Evolutionary conservation across 2,113 vertebrate species (phyloP).

Genomic region (Daubentonia madagascariensis): DNA sequence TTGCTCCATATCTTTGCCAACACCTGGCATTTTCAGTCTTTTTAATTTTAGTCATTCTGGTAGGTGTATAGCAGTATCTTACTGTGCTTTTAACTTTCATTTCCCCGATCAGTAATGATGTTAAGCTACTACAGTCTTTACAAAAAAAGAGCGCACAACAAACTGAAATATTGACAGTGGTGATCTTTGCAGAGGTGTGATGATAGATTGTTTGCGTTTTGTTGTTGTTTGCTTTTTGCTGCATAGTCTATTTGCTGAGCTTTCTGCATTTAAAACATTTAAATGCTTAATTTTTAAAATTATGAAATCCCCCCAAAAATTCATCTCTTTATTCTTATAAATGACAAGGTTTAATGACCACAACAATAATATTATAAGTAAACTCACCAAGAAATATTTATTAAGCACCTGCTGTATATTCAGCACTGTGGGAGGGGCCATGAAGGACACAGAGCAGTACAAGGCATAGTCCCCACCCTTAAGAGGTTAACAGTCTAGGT

Average conservation of each 20-base stretch:
- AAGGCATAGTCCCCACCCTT: not conserved
- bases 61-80: not conserved
- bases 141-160: not conserved
- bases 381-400: constrained; percentile 62
- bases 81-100: not conserved
- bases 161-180: not conserved
- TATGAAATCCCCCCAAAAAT: not conserved
- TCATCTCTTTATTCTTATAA: not conserved
- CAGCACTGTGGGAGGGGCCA: not conserved
- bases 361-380: not conserved
- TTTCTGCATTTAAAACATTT: not conserved
- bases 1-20: not conserved
- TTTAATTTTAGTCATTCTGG: not conserved
- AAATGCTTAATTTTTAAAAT: not conserved
- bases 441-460: not conserved
- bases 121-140: not conserved
- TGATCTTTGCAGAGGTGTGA: not conserved
- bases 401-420: constrained; percentile 73
- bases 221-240: not conserved
- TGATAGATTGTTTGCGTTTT: not conserved
- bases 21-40: not conserved
- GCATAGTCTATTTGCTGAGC: not conserved
- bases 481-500: constrained; percentile 22
- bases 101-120: not conserved
- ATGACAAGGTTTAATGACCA: not conserved